Evolutionary conservation across 1,140 invertebrate species (phyloP).

Genomic region (Melipona quadrifasciata): DNA sequence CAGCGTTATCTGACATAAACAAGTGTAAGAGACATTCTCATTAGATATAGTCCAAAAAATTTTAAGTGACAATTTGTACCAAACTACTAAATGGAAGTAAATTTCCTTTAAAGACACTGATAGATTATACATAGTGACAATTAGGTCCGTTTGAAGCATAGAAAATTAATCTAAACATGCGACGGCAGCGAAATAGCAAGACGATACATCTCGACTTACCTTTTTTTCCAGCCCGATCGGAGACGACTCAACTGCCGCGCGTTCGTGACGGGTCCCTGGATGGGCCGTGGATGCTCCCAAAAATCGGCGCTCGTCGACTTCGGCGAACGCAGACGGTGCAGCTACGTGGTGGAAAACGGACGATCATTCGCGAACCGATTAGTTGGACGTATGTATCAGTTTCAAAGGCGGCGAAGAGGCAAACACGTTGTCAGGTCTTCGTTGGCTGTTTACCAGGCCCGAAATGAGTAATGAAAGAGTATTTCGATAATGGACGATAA

Average conservation of each 20-base stretch:
- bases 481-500: constrained; percentile 59
- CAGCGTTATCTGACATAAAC: too few relatives aligned
- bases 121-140: too few relatives aligned
- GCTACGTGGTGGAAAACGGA: neutral
- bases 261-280: neutral
- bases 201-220: too few relatives aligned
- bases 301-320: neutral
- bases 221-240: neutral
- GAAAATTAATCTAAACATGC: too few relatives aligned
- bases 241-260: neutral
- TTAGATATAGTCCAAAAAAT: too few relatives aligned
- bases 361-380: constrained; percentile 13
- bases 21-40: too few relatives aligned
- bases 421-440: neutral
- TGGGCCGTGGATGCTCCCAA: neutral
- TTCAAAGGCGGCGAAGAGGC: neutral
- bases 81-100: too few relatives aligned
- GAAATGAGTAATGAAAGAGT: constrained; percentile 56
- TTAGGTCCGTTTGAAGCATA: too few relatives aligned
- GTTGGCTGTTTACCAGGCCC: constrained; percentile 84
- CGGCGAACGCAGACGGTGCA: neutral
- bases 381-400: neutral
- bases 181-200: neutral
- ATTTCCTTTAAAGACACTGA: too few relatives aligned
- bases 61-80: too few relatives aligned